Base-by-base conservation (phyloP, 2,113 vertebrate species). In the Neodontobutis hainanensis region DNA sequence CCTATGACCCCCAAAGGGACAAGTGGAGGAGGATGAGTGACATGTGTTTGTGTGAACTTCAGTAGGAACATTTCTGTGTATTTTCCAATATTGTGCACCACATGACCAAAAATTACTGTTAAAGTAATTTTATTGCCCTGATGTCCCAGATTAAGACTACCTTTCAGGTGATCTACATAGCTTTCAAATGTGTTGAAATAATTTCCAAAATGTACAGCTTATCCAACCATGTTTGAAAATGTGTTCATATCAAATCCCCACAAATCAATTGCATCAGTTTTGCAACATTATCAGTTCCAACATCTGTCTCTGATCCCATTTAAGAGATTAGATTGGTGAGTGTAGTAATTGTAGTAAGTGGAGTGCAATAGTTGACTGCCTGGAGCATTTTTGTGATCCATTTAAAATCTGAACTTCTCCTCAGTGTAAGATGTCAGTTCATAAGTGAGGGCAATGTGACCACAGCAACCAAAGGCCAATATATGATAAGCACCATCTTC, bases 401-500 rank as follows among this genome's bases (percentile, higher is more conserved):
- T 45, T 52, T 68, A 52, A 60, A 34, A 11, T 35, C 15, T 70
- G 16, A n/a, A 0, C 34, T 6, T 5, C 4, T 15, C 12, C 12
- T 60, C 45, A 5, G n/a, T 43, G 14, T 48, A 53, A 38, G 12
- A 73, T 63, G 32, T 43, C 8, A 47, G 49, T 36, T 14, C 35
- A 9, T 12, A 11, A n/a, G 42, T 11, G 35, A 27, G 11, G 14
- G 44, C 65, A 11, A 1, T 6, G 27, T 78, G 74, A 86, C 73
- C 58, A 57, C 4, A 5, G 10, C 59, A 16, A 61, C 68, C 38
- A 4, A 27, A 46, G 51, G 58, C 71, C 69, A n/a, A n/a, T 61
- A 16, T 47, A 43, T 61, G 59, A 79, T 84, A 69, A 79, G 72
- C 71, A 68, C 79, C 68, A 52, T 82, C 65, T 72, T 61, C 42